These are phyloP conservation scores for Lithobates pipiens DNA, from an alignment of 2,797 vertebrate species.

Conservation along the genomic window DNA sequence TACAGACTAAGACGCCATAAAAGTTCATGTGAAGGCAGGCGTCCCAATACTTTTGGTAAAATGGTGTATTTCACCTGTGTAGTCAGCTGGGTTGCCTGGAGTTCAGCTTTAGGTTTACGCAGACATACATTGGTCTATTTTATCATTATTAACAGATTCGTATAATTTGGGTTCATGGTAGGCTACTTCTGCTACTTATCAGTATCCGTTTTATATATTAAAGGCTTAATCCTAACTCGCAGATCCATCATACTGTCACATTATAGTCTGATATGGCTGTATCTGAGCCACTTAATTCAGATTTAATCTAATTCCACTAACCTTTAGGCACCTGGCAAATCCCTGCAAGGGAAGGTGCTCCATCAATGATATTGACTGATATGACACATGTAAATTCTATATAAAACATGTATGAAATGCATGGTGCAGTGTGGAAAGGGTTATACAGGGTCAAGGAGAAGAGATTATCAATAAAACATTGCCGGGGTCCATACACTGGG, in stretches of 20 bases:
- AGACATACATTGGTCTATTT: no score
- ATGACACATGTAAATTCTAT: neutral
- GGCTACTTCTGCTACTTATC: neutral
- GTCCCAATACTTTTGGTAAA: no score
- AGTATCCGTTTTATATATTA: neutral
- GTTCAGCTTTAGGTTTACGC: no score
- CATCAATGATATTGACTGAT: neutral
- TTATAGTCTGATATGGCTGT: neutral
- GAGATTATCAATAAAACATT: no score
- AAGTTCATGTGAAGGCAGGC: no score
- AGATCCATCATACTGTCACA: constrained; percentile 33
- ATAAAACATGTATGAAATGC: neutral
- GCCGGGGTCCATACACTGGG: no score
- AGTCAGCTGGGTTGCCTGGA: no score
- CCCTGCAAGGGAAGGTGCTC: neutral
- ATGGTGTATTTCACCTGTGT: no score
- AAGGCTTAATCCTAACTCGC: neutral
- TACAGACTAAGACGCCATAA: no score
- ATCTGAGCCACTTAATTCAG: neutral
- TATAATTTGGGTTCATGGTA: neutral
- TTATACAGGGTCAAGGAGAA: neutral
- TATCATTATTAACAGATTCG: no score
- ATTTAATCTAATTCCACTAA: neutral
- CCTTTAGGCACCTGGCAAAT: neutral
- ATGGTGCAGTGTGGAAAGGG: neutral